phyloP scores from a whole-genome alignment of 2,797 vertebrate genomes.

The Enteromius unitaeniatus region DNA sequence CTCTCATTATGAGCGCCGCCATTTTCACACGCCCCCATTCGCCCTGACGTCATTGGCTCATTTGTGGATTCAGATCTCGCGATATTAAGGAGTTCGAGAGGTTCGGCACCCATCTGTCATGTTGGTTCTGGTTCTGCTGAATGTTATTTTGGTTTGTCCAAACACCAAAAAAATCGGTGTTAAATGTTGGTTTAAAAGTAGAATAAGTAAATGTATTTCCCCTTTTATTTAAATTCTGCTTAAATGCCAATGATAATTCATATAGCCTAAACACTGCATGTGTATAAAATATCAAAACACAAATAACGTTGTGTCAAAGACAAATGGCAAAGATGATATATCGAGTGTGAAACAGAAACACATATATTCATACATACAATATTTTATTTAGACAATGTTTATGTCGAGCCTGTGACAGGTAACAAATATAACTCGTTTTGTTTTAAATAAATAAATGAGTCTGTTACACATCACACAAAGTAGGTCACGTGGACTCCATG shows the following conservation, averaged over 20 bases:
- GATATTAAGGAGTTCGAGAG: neutral
- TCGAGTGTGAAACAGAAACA: neutral
- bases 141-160: neutral
- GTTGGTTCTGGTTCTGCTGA: neutral
- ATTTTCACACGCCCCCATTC: slow-evolving; percentile 60
- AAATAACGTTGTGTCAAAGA: neutral
- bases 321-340: neutral
- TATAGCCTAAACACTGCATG: neutral
- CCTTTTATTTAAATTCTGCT: neutral
- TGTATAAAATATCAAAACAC: neutral
- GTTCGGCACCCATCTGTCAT: neutral
- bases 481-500: slow-evolving; percentile 20
- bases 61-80: neutral
- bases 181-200: neutral
- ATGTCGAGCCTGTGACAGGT: slow-evolving; percentile 2
- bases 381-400: slow-evolving; percentile 35
- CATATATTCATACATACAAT: neutral
- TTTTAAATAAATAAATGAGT: slow-evolving; percentile 27
- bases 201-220: neutral
- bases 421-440: neutral
- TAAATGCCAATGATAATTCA: neutral
- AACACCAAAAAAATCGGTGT: neutral
- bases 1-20: slow-evolving; percentile 72
- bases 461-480: slow-evolving; percentile 25
- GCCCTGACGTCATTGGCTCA: neutral